Base-by-base conservation (phyloP, 2,888 invertebrate species). In the Pheosia gnoma region DNA sequence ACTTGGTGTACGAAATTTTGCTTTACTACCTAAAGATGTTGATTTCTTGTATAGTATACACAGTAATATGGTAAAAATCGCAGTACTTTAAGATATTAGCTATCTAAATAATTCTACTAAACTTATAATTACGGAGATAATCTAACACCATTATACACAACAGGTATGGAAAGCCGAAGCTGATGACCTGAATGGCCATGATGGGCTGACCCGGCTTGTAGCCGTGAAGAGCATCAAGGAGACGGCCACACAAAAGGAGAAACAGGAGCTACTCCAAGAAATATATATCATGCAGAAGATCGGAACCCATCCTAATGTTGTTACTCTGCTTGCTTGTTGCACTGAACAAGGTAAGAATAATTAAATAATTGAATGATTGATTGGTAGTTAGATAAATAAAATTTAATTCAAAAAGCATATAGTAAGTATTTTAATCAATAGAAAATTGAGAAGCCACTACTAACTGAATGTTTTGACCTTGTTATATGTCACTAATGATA, bases 161-260 rank as follows among this genome's bases (percentile, higher is more conserved):
- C 59, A 97, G 95, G 97, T 97, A 25, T 97, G 97, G 96, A 97
- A 97, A 88, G 97, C 97, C 4, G 97, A 97, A 86, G 97, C 97
- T 0, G 96, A 97, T 75, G 97, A 97, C 78, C 90, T 97, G 61
- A 95, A 95, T 57, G 96, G 96, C 0, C 96, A 96, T 78, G 95
- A 96, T 70, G 96, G 96, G 0, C 94, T 96, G 66, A 97, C 97
- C 36, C 93, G 97, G 63, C 94, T 96, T 66, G 97, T 97, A n/a
- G 97, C 97, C 5, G 97, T 97, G 7, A 97, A 97, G 86, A 97
- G 96, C 9, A 96, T 97, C 60, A 96, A 97, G 80, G 96, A 96
- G 72, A 96, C 96, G 51, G 96, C 97, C 7, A 95, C 96, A 25
- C 96, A 96, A 72, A 95, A 96, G 67, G 97, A 97, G 75, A 96